Percentiles rank a stretch among this genome's conserved stretches.
These are phyloP conservation scores for Sciaenops ocellatus DNA, from an alignment of 2,797 vertebrate species.

Conservation along the genomic window DNA sequence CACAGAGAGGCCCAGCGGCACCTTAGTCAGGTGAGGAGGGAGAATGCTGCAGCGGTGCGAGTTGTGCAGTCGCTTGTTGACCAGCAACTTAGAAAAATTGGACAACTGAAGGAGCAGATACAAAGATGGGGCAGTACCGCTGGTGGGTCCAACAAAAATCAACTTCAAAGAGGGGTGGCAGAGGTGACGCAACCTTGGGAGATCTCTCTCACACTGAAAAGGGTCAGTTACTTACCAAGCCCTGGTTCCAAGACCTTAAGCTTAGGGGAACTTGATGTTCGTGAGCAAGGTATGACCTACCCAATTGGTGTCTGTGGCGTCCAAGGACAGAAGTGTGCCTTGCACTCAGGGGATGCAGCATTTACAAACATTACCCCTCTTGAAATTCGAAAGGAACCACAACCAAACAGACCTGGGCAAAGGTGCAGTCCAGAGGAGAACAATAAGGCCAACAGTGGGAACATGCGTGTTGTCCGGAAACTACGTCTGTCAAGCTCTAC, in stretches of 20 bases:
- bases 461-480: slow-evolving; percentile 77
- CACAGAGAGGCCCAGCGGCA: slow-evolving; percentile 75
- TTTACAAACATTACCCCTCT: slow-evolving; percentile 74
- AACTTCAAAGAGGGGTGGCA: slow-evolving; percentile 76
- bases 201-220: slow-evolving; percentile 84
- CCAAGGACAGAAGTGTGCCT: slow-evolving; percentile 82
- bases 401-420: slow-evolving; percentile 59
- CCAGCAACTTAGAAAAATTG: slow-evolving; percentile 79
- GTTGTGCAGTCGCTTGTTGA: slow-evolving; percentile 82
- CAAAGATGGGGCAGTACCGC: slow-evolving; percentile 78
- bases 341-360: slow-evolving; percentile 79
- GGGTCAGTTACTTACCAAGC: slow-evolving; percentile 72
- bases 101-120: slow-evolving; percentile 81
- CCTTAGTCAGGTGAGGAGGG: slow-evolving; percentile 82
- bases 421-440: slow-evolving; percentile 53
- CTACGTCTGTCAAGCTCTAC: slow-evolving; percentile 80
- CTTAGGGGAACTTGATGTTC: slow-evolving; percentile 79
- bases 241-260: slow-evolving; percentile 56
- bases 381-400: slow-evolving; percentile 77
- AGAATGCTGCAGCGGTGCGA: slow-evolving; percentile 79
- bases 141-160: slow-evolving; percentile 75
- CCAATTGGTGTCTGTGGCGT: slow-evolving; percentile 83
- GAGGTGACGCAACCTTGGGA: slow-evolving; percentile 85
- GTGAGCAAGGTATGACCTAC: slow-evolving; percentile 81
- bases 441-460: slow-evolving; percentile 66